A percentile compares a stretch with the other conserved stretches of the same genome.
Evolutionary conservation across 1,140 invertebrate genomes (phyloP).

Genomic region (Diprion similis): DNA sequence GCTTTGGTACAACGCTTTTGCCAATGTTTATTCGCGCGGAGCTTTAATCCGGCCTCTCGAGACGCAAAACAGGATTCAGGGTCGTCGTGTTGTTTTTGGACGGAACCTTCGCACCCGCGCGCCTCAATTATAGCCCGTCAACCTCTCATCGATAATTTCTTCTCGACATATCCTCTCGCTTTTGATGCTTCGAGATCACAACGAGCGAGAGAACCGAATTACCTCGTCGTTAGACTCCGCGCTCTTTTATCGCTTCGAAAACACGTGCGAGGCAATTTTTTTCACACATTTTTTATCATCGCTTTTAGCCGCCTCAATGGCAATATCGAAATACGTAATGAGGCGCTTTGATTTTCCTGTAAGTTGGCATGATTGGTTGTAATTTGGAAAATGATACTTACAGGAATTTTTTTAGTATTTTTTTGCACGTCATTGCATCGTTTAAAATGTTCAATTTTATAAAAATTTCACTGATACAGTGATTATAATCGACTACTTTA

Average conservation of each 20-base stretch:
- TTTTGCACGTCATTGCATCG: no score
- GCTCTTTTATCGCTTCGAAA: not conserved
- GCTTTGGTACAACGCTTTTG: not conserved
- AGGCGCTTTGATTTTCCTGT: no score
- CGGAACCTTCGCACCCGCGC: not conserved
- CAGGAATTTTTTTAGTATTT: no score
- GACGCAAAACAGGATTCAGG: not conserved
- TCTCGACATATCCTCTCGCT: not conserved
- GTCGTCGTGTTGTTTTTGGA: constrained; percentile 5
- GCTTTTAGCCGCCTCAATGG: no score
- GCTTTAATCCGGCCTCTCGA: not conserved
- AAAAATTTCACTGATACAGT: no score
- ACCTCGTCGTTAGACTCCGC: not conserved
- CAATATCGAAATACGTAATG: no score
- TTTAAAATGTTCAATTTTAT: no score
- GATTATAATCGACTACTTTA: no score
- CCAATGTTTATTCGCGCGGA: not conserved
- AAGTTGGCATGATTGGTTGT: no score
- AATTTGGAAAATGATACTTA: no score
- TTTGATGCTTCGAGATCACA: not conserved
- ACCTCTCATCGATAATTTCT: constrained; percentile 1
- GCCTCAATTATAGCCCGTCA: constrained; percentile 1
- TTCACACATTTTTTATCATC: no score
- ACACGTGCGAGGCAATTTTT: not conserved
- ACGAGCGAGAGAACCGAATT: not conserved